Evolutionary conservation across 2,113 vertebrate species (phyloP), one percentile per base, ranked within the genome.

Genomic region (Andinoacara biseriatus): DNA sequence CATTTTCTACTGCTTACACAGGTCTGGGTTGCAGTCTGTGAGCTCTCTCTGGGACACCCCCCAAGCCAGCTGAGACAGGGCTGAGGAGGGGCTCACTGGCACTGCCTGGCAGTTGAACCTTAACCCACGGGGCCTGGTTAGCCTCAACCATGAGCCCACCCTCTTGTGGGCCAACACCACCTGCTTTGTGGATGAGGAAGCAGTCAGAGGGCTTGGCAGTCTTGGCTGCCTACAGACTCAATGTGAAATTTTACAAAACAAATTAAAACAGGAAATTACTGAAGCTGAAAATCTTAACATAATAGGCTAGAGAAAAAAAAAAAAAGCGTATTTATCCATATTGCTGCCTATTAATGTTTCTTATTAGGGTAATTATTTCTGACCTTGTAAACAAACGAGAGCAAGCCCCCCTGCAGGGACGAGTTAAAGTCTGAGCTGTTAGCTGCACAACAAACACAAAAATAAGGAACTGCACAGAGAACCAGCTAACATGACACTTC

Each of bases 401-500:
- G n/a, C n/a, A n/a, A n/a, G n/a, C n/a, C n/a, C n/a, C n/a, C n/a
- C n/a, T n/a, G n/a, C n/a, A n/a, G n/a, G n/a, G n/a, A n/a, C n/a
- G n/a, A n/a, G n/a, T n/a, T n/a, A 15, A 46, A 4, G 43, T 52
- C 43, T 29, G 33, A 8, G 22, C 31, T 5, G 43, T 67, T 46
- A 17, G 22, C 14, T 26, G 3, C 3, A 22, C 49, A 18, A 15
- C 6, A 31, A 29, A 52, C n/a, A 15, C 4, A 38, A 24, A 76
- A 65, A 72, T 31, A 77, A 81, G 35, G 43, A 40, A 61, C 52
- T 6, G 8, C 56, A 82, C 75, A 75, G 24, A 58, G 29, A 54
- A 29, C 38, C 20, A 18, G 14, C 58, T 67, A 60, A 81, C 35
- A 46, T 61, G 8, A 81, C 72, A 57, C 40, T 82, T 2, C 4